Evolutionary conservation across 2,797 vertebrate species (phyloP), one percentile per base, ranked within the genome.

Genomic region (Varecia variegata): DNA sequence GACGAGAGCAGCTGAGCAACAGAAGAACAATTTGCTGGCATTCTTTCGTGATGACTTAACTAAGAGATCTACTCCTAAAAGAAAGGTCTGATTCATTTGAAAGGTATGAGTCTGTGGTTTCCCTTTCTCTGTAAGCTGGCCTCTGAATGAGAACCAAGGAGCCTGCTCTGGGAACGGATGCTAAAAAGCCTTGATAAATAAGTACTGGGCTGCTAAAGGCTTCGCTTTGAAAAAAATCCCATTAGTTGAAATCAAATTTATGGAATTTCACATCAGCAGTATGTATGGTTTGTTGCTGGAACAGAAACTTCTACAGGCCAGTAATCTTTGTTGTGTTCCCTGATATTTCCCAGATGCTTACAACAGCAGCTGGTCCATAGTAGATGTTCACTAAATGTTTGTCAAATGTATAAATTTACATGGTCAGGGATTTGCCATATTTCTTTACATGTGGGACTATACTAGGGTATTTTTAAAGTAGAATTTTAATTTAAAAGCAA

Each of bases 61-160:
- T 60, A 52, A 76, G 58, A 81, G 68, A 35, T 13, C 27, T 25
- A 18, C 56, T 62, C 45, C 68, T 90, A 6, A 73, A 68, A 96
- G 85, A 27, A 79, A 86, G 23, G 32, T 76, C 88, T 90, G 93
- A 95, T 40, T 90, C 82, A 94, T 40, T 35, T 32, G 35, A 77
- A 77, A 93, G 82, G 84, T 58, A 45, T 25, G 40, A 86, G 79
- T 21, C 85, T 90, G 88, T 88, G 92, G 82, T 73, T 95, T 93
- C 62, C 30, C 70, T 47, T 74, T 62, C 20, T 73, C 27, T 71
- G 5, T 76, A 58, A 91, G 45, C 47, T 54, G 40, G 80, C 56
- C 62, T 88, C 62, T 52, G 80, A 70, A 13, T 17, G 40, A 95
- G 71, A 35, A 65, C 70, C 0, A 1, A 52, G n/a, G 38, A 50